Evolutionary conservation across 1,140 invertebrate species (phyloP).

Genomic region (Myzus persicae): DNA sequence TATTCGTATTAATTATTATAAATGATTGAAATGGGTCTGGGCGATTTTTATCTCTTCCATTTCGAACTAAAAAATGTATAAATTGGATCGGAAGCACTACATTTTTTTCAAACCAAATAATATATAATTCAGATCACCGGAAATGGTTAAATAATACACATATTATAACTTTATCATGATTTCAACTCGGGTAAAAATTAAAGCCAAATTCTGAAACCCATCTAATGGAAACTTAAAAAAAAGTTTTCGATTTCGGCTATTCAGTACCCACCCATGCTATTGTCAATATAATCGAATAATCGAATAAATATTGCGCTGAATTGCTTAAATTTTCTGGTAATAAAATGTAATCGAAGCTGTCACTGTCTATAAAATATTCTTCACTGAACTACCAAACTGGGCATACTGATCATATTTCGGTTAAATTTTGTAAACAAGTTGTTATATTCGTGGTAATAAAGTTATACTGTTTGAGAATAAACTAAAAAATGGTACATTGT

Average conservation of each 20-base stretch:
- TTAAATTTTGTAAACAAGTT: background rate
- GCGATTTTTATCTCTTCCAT: background rate
- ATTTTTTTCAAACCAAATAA: background rate
- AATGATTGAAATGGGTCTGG: background rate
- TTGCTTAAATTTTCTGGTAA: background rate
- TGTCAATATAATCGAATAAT: background rate
- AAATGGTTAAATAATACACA: slow-evolving; percentile 8
- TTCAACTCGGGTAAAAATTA: background rate
- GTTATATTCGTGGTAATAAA: background rate
- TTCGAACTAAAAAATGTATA: background rate
- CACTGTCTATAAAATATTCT: background rate
- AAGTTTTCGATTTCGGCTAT: background rate
- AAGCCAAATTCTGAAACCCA: background rate
- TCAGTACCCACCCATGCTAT: background rate
- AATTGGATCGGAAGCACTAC: background rate
- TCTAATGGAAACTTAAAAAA: background rate
- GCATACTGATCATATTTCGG: background rate
- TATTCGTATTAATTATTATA: background rate
- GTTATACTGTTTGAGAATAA: background rate
- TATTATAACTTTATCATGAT: background rate
- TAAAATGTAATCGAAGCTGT: background rate
- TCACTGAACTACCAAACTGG: background rate
- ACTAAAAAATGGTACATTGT: background rate
- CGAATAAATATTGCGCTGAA: background rate
- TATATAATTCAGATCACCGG: background rate